Base-by-base conservation (phyloP, 1,140 invertebrate species). In the Steinernema khuongi region DNA sequence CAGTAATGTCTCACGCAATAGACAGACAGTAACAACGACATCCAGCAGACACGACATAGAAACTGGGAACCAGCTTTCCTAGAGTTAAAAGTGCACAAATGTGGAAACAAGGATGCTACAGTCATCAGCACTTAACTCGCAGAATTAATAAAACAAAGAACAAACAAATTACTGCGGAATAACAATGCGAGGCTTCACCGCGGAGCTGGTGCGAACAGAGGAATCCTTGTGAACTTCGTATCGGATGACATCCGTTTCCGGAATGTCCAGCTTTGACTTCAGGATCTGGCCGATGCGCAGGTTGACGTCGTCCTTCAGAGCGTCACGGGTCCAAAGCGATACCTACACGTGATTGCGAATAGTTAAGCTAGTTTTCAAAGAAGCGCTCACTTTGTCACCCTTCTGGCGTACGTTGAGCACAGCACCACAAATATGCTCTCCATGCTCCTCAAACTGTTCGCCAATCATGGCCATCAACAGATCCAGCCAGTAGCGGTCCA, bases 401-500 rank as follows among this genome's bases (percentile, higher is more conserved):
- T 94, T 97, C 75, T 87, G 85, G 86, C 95, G 90, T 79, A 97
- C 89, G 87, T 96, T 97, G 30, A 97, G 93, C 73, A 96, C 94
- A 80, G 94, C 94, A 60, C 95, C 95, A 85, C 88, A 96, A 73
- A 99, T 90, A 85, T 96, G 91, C 79, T 94, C 91, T 78, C 93
- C 91, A 81, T 91, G 89, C 77, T 95, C 93, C 75, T 92, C 91
- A 88, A 98, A 98, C 71, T 92, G 91, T 89, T 98, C 95, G 68
- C 96, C 96, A 88, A 98, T 95, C 85, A 98, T 88, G 86, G 94
- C 94, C 79, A 98, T 89, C 79, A 97, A 88, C 91, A 93, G 85
- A 72, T 98, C 95, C 78, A 97, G 87, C 95, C 96, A 99, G 85
- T 92, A 92, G 81, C 91, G 90, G 86, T 98, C 94, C 75, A 98